Evolutionary conservation across 2,113 vertebrate species (phyloP).

Genomic region (Oryzias curvinotus): DNA sequence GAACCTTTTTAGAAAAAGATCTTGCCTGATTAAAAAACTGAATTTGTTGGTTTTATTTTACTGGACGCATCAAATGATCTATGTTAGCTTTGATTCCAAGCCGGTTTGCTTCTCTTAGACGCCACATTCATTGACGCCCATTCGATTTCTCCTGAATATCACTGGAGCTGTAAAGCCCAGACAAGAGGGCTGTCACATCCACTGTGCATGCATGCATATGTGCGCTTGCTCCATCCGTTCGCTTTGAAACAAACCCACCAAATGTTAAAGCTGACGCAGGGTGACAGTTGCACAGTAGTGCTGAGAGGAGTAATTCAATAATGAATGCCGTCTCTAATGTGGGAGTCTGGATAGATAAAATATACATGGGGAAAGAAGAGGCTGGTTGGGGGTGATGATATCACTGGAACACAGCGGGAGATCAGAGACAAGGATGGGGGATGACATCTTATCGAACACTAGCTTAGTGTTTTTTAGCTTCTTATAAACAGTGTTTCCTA

Average conservation of each 20-base stretch:
- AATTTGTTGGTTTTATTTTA: too few species aligned
- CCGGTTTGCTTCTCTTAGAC: neutral
- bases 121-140: constrained; percentile 34
- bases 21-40: too few species aligned
- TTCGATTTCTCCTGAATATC: constrained; percentile 47
- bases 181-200: constrained; percentile 39
- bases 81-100: too few species aligned
- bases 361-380: constrained; percentile 64
- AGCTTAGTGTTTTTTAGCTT: constrained; percentile 2
- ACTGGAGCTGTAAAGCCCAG: constrained; percentile 29
- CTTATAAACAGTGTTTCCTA: neutral
- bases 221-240: constrained; percentile 2
- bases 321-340: constrained; percentile 71
- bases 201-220: constrained; percentile 19
- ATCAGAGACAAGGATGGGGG: constrained; percentile 35
- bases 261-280: constrained; percentile 71
- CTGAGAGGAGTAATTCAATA: constrained; percentile 73
- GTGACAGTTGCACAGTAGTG: constrained; percentile 70
- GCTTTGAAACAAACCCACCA: constrained; percentile 59
- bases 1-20: neutral
- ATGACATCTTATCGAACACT: constrained; percentile 43
- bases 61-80: too few species aligned
- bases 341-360: constrained; percentile 69
- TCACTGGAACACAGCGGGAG: constrained; percentile 55
- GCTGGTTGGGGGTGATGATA: constrained; percentile 34